Evolutionary conservation across 1,140 invertebrate species (phyloP).

Genomic region (Delia radicum): DNA sequence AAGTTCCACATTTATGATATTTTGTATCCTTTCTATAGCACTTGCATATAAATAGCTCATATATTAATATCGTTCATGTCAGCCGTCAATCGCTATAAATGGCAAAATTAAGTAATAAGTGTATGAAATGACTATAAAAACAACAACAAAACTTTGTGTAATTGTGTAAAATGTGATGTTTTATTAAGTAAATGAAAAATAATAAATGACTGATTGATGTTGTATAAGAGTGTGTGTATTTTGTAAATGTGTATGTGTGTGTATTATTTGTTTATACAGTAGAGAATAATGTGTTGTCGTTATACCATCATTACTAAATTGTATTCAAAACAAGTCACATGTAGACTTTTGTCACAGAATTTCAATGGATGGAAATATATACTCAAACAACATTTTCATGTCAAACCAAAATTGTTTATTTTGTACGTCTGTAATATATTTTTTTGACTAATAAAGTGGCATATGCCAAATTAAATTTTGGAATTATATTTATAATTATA

Average conservation of each 20-base stretch:
- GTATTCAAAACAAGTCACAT: background rate
- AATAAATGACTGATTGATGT: background rate
- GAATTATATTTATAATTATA: no score
- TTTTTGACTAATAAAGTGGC: no score
- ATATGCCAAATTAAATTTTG: no score
- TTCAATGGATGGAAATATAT: background rate
- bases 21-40: background rate
- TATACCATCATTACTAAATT: background rate
- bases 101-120: constrained; percentile 1
- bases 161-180: background rate
- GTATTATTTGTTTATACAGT: background rate
- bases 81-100: background rate
- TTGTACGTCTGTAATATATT: no score
- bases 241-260: background rate
- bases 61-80: background rate
- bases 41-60: background rate
- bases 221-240: background rate
- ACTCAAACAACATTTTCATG: background rate
- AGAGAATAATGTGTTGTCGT: background rate
- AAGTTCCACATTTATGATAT: background rate
- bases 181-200: background rate
- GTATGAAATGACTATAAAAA: background rate
- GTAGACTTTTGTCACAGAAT: background rate
- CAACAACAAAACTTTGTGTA: background rate
- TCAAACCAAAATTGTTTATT: no score